Percentiles rank a stretch among this genome's conserved stretches.
Evolutionary conservation across 2,113 vertebrate genomes (phyloP).

Genomic region (Dasypus novemcinctus): DNA sequence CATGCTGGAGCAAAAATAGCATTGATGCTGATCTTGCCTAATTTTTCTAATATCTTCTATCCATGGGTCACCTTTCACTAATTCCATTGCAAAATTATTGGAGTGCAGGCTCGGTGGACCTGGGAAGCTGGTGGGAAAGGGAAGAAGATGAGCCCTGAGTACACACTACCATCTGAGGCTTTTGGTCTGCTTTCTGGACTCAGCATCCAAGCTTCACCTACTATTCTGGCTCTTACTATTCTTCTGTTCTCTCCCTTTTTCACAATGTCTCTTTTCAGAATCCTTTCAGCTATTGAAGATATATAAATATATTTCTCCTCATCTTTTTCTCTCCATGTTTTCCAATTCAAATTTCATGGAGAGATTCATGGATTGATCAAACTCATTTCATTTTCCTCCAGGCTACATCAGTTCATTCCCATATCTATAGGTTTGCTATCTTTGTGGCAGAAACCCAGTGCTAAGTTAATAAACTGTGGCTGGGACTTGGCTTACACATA

Average conservation of each 20-base stretch:
- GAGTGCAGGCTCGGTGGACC: not conserved
- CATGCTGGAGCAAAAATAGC: not conserved
- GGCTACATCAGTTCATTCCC: not conserved
- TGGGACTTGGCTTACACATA: not conserved
- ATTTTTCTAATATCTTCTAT: not conserved
- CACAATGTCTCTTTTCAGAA: not conserved
- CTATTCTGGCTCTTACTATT: not conserved
- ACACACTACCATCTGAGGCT: not conserved
- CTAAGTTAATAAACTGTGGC: not conserved
- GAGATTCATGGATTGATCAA: not conserved
- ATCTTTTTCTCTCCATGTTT: not conserved
- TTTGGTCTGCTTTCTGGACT: not conserved
- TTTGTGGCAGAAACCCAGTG: not conserved
- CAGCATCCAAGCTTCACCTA: not conserved
- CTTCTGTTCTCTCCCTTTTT: not conserved
- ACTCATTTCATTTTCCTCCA: not conserved
- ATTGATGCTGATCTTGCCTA: not conserved
- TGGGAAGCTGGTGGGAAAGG: not conserved
- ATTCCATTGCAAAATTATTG: not conserved
- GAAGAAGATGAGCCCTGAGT: not conserved
- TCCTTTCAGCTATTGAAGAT: not conserved
- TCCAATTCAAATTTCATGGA: constrained; percentile 3
- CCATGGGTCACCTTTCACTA: not conserved
- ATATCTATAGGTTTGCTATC: not conserved
- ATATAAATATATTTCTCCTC: not conserved